Base-by-base conservation (phyloP, 2,888 invertebrate genomes). In the Dolichopus griseipennis region DNA sequence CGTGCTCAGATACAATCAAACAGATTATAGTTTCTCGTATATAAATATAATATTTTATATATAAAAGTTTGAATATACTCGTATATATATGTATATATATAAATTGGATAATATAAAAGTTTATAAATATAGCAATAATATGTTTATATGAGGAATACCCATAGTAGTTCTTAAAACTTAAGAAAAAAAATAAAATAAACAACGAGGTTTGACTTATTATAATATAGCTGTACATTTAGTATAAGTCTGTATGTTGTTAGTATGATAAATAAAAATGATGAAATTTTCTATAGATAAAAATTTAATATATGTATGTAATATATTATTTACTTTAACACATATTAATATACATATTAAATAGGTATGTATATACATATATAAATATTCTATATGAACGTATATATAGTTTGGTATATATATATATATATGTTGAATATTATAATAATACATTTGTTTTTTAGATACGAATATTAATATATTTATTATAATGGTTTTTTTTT, bases 1-100 rank as follows among this genome's bases (percentile, higher is more conserved):
- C 52, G 52, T 52, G 52, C 52, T 52, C 52, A 52, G 52, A 52
- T 52, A 52, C 52, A 52, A 52, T 52, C 52, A 52, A 52, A 52
- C 52, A 52, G 52, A 52, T 52, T 52, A n/a, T n/a, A 52, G n/a
- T 52, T 52, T 52, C 18, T 52, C 18, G 1, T 52, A 10, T 37
- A 12, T 34, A 37, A 10, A 37, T 37, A 37, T 37, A 34, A 5
- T 34, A 34, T n/a, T n/a, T n/a, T 34, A 34, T 34, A 34, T 34
- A 34, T 34, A 34, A 34, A n/a, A n/a, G n/a, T n/a, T n/a, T n/a
- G n/a, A n/a, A n/a, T n/a, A n/a, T n/a, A n/a, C n/a, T n/a, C n/a
- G n/a, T 34, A 37, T n/a, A 15, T 52, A 52, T 52, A 52, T 52
- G 2, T 52, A 52, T 52, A 18, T 52, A 52, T 52, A 18, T 37